Base-by-base conservation (phyloP, 2,113 vertebrate species). In the Pseudolaguvia tuberculata region DNA sequence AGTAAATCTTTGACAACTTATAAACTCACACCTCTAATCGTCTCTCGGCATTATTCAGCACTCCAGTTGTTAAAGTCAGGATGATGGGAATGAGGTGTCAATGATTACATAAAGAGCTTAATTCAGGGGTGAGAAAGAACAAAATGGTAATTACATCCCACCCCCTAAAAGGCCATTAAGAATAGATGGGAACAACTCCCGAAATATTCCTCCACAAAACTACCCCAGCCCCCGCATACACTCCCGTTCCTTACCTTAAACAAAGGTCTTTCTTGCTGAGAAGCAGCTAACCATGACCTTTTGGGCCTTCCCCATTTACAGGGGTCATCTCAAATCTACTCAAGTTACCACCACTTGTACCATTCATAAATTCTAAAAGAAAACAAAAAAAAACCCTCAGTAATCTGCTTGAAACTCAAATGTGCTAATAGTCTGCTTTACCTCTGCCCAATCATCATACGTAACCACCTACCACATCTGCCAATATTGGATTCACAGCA, bases 281-380 rank as follows among this genome's bases (percentile, higher is more conserved):
- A 82, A 62, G 70, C 61, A n/a, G 51, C 73, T 80, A 77, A 66
- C 69, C 69, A 67, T 78, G 81, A 83, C 81, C 81, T 77, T 59
- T 76, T 51, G 55, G 56, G 56, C 57, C 63, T 69, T 78, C 55
- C 47, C 27, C 8, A 57, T 65, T 70, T 50, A 69, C 14, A 39
- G 50, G 59, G 65, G 31, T 69, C 69, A 73, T 63, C 51, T 53
- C 39, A 18, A 47, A 63, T 31, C 21, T 14, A 31, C 39, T 42
- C 20, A 52, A 6, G 57, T 72, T 78, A 58, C 73, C 39, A 58
- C 56, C 67, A 70, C 65, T 62, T 25, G 58, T 50, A 58, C 73
- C 42, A 67, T 78, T 71, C 61, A 57, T 55, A 66, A 55, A 63
- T 73, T 29, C 27, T 70, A 31, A 63, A n/a, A n/a, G n/a, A n/a